Conservation (phyloP, 2,113 vertebrate species). For the Macquaria australasica region DNA sequence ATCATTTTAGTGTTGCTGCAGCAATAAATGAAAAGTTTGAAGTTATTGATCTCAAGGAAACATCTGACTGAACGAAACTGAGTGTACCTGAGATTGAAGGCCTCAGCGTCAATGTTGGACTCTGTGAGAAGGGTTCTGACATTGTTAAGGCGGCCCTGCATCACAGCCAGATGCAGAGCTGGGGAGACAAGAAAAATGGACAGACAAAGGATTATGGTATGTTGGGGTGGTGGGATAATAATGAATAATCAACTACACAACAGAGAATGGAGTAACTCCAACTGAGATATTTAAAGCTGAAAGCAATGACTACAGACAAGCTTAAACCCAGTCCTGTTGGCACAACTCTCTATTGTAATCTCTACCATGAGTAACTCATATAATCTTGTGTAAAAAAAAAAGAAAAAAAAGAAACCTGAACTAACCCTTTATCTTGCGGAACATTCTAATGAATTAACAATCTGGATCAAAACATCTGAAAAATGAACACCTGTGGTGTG, state of each 20-base stretch:
- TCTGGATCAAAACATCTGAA: neutral
- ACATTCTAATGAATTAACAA: neutral
- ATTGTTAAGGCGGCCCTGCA: slow-evolving; percentile 96
- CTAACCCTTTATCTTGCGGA: neutral
- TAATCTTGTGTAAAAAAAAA: neutral
- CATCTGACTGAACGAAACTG: neutral
- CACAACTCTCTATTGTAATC: neutral
- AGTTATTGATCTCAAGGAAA: neutral
- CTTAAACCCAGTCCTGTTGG: neutral
- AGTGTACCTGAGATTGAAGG: slow-evolving; percentile 94
- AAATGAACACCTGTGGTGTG: neutral
- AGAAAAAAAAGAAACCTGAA: neutral
- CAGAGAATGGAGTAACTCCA: too few species aligned
- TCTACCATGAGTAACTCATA: neutral
- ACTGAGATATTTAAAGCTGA: neutral
- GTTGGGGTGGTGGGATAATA: neutral
- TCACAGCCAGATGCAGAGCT: slow-evolving; percentile 98
- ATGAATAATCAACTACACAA: neutral
- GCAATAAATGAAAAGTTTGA: neutral
- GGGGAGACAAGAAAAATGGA: slow-evolving; percentile 27
- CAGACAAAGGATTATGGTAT: neutral
- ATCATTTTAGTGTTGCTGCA: neutral
- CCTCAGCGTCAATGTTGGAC: slow-evolving; percentile 95
- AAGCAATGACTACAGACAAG: neutral
- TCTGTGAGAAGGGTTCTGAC: slow-evolving; percentile 96